Base-by-base conservation (phyloP, 2,113 vertebrate genomes). In the Lamprologus tigripictilis region DNA sequence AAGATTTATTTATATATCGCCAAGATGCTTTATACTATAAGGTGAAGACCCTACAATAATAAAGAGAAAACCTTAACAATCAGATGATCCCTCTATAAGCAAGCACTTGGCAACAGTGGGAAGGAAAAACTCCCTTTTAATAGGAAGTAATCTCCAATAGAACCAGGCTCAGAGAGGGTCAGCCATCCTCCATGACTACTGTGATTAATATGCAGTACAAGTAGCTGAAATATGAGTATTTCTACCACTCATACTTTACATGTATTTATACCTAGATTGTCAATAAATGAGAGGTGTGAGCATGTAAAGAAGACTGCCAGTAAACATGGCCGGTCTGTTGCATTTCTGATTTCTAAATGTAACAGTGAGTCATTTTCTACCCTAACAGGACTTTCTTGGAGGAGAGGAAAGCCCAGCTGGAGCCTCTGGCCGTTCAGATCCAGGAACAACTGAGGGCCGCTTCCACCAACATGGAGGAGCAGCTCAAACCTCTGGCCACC, bases 341-440 rank as follows among this genome's bases (percentile, higher is more conserved):
- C 0, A 1, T 49, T 78, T 31, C 4, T 8, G 16, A 49, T 78
- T 78, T 33, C 16, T 49, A 76, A 51, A 78, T 12, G 6, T 12
- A 17, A 49, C 16, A 11, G 42, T 13, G 10, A 12, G 11, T 51
- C 16, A 49, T 49, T 19, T 40, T 55, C 17, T 49, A 11, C 23
- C 6, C 31, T n/a, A 51, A 47, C 90, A 96, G 96, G 88, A 54
- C 86, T 42, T 86, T 94, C 88, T 4, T 95, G n/a, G 61, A 91
- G 19, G 92, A 90, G 3, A 84, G n/a, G 2, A 93, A 31, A 10
- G 21, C 81, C 11, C 88, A 94, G 54, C 82, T 96, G 80, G 86
- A 95, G 88, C 93, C 95, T 35, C 6, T 95, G 71, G 63, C 86
- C 2, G 1, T 84, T 40, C 79, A 94, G 68, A 3, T 96, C 61